Evolutionary conservation across 2,888 invertebrate species (phyloP).

Genomic region (Parnassius mnemosyne): DNA sequence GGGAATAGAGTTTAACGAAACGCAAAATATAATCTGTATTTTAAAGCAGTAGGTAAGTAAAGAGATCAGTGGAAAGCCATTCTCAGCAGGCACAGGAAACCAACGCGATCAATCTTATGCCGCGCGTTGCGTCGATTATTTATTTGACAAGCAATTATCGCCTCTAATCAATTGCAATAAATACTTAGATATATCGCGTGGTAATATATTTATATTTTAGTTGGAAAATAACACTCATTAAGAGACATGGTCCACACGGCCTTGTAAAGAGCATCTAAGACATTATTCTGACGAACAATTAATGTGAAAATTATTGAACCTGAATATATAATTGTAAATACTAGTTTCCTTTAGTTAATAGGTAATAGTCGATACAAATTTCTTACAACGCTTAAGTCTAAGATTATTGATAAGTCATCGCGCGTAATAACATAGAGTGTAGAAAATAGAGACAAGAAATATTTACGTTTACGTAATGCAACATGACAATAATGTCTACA

Average conservation of each 20-base stretch:
- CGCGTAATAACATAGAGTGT: too few relatives aligned
- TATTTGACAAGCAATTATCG: constrained; percentile 33
- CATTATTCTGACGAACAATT: constrained; percentile 17
- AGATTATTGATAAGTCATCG: too few relatives aligned
- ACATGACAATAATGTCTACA: too few relatives aligned
- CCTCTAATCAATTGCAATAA: constrained; percentile 32
- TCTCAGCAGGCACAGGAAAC: constrained; percentile 45
- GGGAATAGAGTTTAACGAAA: constrained; percentile 21
- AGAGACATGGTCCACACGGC: constrained; percentile 15
- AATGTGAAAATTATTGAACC: constrained; percentile 1
- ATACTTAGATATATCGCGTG: constrained; percentile 15
- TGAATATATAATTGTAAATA: neutral
- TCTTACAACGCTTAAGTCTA: too few relatives aligned
- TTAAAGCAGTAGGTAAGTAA: constrained; percentile 44
- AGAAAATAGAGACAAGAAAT: too few relatives aligned
- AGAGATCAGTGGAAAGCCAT: constrained; percentile 50
- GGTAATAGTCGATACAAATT: neutral
- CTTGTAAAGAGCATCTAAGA: constrained; percentile 17
- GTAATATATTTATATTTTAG: constrained; percentile 16
- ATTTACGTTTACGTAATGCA: too few relatives aligned
- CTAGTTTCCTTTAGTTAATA: neutral
- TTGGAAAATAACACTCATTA: constrained; percentile 22
- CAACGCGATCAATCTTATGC: constrained; percentile 46
- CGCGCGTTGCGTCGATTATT: constrained; percentile 24
- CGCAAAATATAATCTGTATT: constrained; percentile 29